Evolutionary conservation across 2,113 vertebrate genomes (phyloP), one percentile per base, ranked within the genome.

Genomic region (Sakesphorus luctuosus): DNA sequence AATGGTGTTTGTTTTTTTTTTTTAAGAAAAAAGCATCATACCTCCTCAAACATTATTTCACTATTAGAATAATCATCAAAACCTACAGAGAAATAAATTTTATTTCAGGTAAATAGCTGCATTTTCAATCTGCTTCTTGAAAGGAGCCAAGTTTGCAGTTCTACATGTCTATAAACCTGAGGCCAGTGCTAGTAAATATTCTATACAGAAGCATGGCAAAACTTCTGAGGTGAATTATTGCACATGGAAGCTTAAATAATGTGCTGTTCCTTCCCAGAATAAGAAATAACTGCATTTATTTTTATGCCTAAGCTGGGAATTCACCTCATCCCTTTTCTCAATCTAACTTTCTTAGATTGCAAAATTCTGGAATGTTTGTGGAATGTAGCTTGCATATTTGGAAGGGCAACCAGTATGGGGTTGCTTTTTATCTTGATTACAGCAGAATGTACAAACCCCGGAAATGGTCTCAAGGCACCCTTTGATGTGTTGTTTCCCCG

Each of bases 91-190:
- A 75, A 62, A 36, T 55, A 0, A 35, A 0, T 55, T 72, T 82
- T 62, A n/a, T 47, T 65, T 84, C 63, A 78, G 47, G 29, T 62
- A 47, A 91, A 10, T 16, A 31, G 7, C 35, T 58, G 18, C 31
- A 49, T 44, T 25, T 58, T 29, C 17, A 50, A 3, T 67, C 46
- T 86, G 4, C 49, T 75, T 55, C 47, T 63, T 72, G 35, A 73
- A 72, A 67, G 67, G 7, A 29, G 24, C 1, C 13, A 63, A 33
- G 12, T 53, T 47, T 78, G 20, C 33, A 67, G 24, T 55, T 84
- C 10, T 40, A 5, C 3, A 4, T 0, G 1, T 66, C 21, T 62
- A 0, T 38, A 61, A 88, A 15, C 28, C 33, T 4, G 3, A 86
- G 20, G 26, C 49, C 29, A 76, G 2, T 58, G 67, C 18, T 35